These are phyloP conservation scores for Nematolebias whitei DNA, from an alignment of 2,113 vertebrate genomes.

Conservation along the genomic window DNA sequence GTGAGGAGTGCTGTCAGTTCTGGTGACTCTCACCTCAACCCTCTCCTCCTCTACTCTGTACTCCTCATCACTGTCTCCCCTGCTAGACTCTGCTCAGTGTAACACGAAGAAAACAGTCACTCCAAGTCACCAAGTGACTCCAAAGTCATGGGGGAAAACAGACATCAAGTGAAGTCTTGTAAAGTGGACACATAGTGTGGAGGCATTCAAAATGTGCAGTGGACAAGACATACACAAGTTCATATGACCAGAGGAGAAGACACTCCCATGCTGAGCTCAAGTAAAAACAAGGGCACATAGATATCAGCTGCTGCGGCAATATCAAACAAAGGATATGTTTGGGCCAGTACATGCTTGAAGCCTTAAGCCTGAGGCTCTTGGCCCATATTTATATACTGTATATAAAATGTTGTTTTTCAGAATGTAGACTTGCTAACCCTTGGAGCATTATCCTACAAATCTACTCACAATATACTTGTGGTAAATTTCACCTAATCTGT, in stretches of 20 bases:
- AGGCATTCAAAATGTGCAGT: too few species aligned
- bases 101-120: conserved; percentile 3
- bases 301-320: background rate
- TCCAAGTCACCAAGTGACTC: background rate
- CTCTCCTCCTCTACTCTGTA: background rate
- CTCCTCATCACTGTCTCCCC: background rate
- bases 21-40: background rate
- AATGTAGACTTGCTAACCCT: background rate
- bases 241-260: background rate
- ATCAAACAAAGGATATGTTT: background rate
- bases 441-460: background rate
- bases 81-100: background rate
- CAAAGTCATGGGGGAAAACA: background rate
- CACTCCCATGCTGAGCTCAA: background rate
- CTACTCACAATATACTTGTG: background rate
- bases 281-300: background rate
- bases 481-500: background rate
- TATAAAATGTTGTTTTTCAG: background rate
- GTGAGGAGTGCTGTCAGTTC: conserved; percentile 1
- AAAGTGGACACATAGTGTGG: too few species aligned
- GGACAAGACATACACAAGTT: too few species aligned
- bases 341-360: background rate
- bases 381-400: too few species aligned
- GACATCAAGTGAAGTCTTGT: background rate
- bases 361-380: background rate